These are phyloP conservation scores for Bombus superbus DNA, from an alignment of 1,140 invertebrate species.

Conservation along the genomic window DNA sequence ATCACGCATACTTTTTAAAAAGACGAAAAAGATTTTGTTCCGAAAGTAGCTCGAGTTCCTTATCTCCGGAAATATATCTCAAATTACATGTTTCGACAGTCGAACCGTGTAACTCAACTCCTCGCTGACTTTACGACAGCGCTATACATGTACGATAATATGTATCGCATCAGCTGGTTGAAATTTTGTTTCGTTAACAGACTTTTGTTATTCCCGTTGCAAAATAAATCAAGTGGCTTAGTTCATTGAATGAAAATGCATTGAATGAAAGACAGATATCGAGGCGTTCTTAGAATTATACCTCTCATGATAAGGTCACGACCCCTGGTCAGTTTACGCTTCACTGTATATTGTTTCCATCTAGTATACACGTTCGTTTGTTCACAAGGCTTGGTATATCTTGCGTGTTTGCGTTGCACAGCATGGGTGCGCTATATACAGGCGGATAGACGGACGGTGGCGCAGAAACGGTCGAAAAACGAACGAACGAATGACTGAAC, in stretches of 20 bases:
- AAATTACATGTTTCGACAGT: background rate
- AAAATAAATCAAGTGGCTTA: background rate
- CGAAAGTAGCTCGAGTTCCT: background rate
- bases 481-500: constrained; percentile 27
- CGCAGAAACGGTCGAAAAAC: constrained; percentile 12
- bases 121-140: background rate
- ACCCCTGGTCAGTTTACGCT: background rate
- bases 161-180: background rate
- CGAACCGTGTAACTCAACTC: background rate
- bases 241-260: too few species aligned
- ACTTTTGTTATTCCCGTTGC: background rate
- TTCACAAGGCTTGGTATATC: background rate
- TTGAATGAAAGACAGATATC: too few species aligned
- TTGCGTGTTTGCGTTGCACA: background rate
- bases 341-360: background rate
- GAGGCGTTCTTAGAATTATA: background rate
- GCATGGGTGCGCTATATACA: background rate
- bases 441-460: constrained; percentile 9
- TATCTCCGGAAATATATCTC: background rate
- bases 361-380: background rate
- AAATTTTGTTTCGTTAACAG: background rate
- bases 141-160: background rate
- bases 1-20: background rate
- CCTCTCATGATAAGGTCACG: background rate
- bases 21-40: background rate